Percentiles rank a stretch among this genome's conserved stretches.
These are phyloP conservation scores for Augochlorella aurata DNA, from an alignment of 2,888 invertebrate species.

Conservation along the genomic window DNA sequence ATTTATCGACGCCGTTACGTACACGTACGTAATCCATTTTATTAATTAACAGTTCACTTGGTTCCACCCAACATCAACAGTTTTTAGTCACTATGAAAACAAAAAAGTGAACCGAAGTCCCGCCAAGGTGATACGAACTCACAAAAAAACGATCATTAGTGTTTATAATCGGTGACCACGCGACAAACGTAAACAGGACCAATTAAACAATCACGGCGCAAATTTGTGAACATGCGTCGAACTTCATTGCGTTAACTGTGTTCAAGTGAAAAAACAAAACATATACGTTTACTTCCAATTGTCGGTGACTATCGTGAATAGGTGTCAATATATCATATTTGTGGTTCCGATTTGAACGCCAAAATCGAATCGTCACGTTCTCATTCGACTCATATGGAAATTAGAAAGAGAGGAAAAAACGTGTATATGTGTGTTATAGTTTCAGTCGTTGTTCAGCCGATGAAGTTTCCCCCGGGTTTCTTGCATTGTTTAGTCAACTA, in stretches of 20 bases:
- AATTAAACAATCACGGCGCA: slow-evolving; percentile 53
- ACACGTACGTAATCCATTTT: neutral
- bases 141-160: slow-evolving; percentile 11
- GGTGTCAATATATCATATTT: slow-evolving; percentile 6
- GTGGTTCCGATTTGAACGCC: neutral
- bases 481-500: slow-evolving; percentile 50
- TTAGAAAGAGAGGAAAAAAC: slow-evolving; percentile 2
- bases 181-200: slow-evolving; percentile 39
- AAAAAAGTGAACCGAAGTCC: neutral
- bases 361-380: slow-evolving; percentile 15
- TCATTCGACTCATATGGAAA: neutral
- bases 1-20: slow-evolving; percentile 12
- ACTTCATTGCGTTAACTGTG: slow-evolving; percentile 8
- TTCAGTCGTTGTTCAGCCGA: slow-evolving; percentile 18
- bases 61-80: slow-evolving; percentile 10
- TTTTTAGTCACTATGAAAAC: slow-evolving; percentile 31
- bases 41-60: slow-evolving; percentile 26
- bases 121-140: slow-evolving; percentile 3
- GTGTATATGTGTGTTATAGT: neutral
- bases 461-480: slow-evolving; percentile 34
- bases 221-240: slow-evolving; percentile 32
- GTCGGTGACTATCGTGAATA: slow-evolving; percentile 11
- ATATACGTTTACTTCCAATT: slow-evolving; percentile 6
- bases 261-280: neutral
- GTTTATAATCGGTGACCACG: slow-evolving; percentile 29